These are phyloP conservation scores for Eurytoma californica DNA, from an alignment of 2,888 invertebrate genomes.

Conservation along the genomic window DNA sequence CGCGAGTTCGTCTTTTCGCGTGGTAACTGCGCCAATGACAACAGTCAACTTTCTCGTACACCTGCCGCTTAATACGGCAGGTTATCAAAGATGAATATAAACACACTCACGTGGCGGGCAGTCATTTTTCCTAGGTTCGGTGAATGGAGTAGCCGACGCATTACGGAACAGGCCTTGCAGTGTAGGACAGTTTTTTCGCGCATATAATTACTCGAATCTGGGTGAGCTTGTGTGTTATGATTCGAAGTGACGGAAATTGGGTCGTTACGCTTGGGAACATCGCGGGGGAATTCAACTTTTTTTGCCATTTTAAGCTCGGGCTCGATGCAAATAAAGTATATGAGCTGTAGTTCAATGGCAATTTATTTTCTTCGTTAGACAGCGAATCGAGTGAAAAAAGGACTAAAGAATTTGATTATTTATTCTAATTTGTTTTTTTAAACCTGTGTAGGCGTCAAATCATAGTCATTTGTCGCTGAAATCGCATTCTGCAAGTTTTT, in stretches of 20 bases:
- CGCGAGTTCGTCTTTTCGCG: background rate
- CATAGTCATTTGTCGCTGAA: no score
- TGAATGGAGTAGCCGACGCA: conserved; percentile 22
- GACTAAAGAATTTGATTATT: no score
- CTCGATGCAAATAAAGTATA: no score
- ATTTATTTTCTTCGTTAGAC: no score
- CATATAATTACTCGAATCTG: conserved; percentile 29
- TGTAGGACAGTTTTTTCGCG: conserved; percentile 41
- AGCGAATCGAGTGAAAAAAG: no score
- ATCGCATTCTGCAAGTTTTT: no score
- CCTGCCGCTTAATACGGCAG: background rate
- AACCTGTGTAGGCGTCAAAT: no score
- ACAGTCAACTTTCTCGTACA: conserved; percentile 14
- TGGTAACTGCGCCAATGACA: conserved; percentile 9
- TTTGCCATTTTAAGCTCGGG: background rate
- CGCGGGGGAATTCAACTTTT: conserved; percentile 8
- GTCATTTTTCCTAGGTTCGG: conserved; percentile 22
- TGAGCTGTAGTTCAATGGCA: no score
- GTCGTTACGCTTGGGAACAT: conserved; percentile 28
- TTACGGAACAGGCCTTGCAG: conserved; percentile 43
- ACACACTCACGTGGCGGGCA: background rate
- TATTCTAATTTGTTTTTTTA: no score
- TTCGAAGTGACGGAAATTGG: conserved; percentile 24
- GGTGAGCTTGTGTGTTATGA: conserved; percentile 8
- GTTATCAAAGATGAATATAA: background rate